Evolutionary conservation across 1,140 invertebrate genomes (phyloP).

Genomic region (Zaprionus gabonicus): DNA sequence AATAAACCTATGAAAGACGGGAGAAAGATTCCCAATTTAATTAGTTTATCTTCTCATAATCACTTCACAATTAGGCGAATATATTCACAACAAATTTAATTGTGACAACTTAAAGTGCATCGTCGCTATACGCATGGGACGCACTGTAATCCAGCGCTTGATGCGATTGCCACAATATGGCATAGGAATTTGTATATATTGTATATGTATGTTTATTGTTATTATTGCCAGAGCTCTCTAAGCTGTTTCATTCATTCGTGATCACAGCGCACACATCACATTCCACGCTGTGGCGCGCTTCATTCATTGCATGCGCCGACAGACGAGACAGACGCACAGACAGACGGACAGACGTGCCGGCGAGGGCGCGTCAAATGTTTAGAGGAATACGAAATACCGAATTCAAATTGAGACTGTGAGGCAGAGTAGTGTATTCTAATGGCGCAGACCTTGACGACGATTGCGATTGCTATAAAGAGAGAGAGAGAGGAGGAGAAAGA

Average conservation of each 20-base stretch:
- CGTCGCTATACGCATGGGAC: neutral
- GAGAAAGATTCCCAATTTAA: neutral
- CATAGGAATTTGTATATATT: conserved; percentile 53
- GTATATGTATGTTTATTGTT: conserved; percentile 49
- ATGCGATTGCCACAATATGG: conserved; percentile 49
- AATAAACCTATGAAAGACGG: neutral
- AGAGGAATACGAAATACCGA: conserved; percentile 27
- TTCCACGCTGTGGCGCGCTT: conserved; percentile 36
- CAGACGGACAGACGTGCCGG: conserved; percentile 2
- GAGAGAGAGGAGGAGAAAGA: conserved; percentile 7
- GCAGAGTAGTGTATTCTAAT: conserved; percentile 53
- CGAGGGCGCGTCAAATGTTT: conserved; percentile 34
- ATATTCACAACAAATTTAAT: neutral
- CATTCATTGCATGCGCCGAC: conserved; percentile 34
- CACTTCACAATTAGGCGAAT: neutral
- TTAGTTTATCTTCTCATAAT: neutral
- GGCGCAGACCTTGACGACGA: conserved; percentile 45
- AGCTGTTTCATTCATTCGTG: conserved; percentile 49
- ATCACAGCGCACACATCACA: conserved; percentile 26
- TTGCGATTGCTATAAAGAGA: conserved; percentile 41
- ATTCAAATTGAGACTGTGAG: neutral
- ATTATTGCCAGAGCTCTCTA: conserved; percentile 46
- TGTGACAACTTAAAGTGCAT: neutral
- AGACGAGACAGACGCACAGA: neutral
- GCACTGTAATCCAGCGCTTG: conserved; percentile 35